Evolutionary conservation across 2,113 vertebrate genomes (phyloP), one percentile per base, ranked within the genome.

Genomic region (Rousettus leschenaultii): DNA sequence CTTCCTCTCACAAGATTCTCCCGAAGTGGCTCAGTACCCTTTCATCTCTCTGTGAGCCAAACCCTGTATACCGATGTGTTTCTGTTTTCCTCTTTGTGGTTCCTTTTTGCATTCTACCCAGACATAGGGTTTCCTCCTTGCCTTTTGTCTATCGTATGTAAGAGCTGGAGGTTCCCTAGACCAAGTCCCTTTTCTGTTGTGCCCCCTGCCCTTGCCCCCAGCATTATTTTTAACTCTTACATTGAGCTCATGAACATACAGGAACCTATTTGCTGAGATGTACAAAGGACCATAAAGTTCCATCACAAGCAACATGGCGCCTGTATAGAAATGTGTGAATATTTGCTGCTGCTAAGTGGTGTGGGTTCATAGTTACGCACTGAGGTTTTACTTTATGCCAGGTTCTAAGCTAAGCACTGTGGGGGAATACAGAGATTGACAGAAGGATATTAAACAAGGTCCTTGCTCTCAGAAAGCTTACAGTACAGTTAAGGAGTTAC

Each of bases 191-290:
- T 12, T 66, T n/a, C 18, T n/a, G 14, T 48, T n/a, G 16, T 4
- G 16, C 0, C 0, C 5, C 26, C 2, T 18, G 30, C 22, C n/a
- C 21, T 21, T 6, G 26, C 18, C 28, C 15, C 22, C 15, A 51
- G 53, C 38, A 71, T 75, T 51, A 35, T 45, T 79, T 57, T 92
- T 55, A 40, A 45, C 51, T 86, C 65, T 73, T 84, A 66, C 19
- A 93, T 11, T n/a, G 19, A 24, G 30, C 43, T 91, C 38, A 28
- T 14, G 55, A 68, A 38, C 61, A 68, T 1, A 63, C 51, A 83
- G 30, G 22, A 57, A 24, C 33, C 4, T 13, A 9, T 65, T 86
- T 65, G 33, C 22, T 53, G 21, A 65, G 70, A 59, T n/a, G 57
- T 24, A 59, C 35, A 68, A 38, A 70, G 24, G 45, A 21, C n/a